Conservation (phyloP, 2,113 vertebrate species). For the Piprites chloris region DNA sequence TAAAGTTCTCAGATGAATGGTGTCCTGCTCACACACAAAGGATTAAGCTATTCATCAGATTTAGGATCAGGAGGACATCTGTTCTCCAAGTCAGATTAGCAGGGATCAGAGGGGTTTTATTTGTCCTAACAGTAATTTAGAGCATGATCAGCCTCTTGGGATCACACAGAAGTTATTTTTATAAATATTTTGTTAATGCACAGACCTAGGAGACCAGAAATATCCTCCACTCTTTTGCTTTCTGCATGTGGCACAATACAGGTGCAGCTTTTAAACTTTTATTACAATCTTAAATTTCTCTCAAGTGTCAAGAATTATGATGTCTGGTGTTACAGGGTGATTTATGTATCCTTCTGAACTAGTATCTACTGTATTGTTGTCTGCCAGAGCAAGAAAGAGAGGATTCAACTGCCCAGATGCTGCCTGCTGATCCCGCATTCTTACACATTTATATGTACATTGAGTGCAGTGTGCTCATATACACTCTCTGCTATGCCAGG, state of each 20-base stretch:
- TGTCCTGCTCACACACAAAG: conserved; percentile 22
- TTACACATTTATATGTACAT: not conserved
- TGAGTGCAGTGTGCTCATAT: not conserved
- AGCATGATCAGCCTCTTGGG: conserved; percentile 42
- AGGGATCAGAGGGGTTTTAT: conserved; percentile 50
- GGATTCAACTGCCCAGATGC: not conserved
- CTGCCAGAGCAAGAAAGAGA: not conserved
- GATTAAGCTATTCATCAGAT: conserved; percentile 49
- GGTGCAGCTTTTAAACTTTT: not conserved
- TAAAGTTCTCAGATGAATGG: conserved; percentile 39
- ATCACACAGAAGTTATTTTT: conserved; percentile 40
- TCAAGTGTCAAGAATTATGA: not conserved
- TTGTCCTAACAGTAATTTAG: conserved; percentile 46
- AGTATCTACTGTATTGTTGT: not conserved
- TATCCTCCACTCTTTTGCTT: not conserved
- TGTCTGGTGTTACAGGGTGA: not conserved
- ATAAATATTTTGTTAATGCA: not conserved
- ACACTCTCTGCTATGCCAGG: not conserved
- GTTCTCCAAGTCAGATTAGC: conserved; percentile 57
- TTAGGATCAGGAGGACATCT: conserved; percentile 50
- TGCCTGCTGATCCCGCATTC: not conserved
- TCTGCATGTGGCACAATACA: not conserved
- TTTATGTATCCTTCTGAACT: not conserved
- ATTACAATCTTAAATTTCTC: not conserved
- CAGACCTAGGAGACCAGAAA: not conserved